These are phyloP conservation scores for Sogatella furcifera DNA, from an alignment of 1,140 invertebrate genomes.

Conservation along the genomic window DNA sequence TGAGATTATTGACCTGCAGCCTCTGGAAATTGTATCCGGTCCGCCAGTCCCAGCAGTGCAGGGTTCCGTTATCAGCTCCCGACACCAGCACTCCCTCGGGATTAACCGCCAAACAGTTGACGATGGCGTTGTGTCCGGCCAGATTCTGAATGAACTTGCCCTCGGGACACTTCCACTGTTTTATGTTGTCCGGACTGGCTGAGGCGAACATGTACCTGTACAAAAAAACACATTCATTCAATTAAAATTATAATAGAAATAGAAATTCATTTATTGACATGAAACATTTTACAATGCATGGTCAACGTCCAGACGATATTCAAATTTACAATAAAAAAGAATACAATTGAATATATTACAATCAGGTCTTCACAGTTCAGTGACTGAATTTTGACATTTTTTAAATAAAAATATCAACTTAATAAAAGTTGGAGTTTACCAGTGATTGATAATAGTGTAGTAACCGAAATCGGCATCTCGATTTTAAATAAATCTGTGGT, in stretches of 20 bases:
- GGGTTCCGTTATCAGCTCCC: conserved; percentile 97
- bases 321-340: no score
- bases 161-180: conserved; percentile 98
- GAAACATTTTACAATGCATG: no score
- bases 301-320: no score
- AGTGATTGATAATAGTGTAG: no score
- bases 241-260: neutral
- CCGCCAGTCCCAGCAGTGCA: conserved; percentile 98
- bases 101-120: conserved; percentile 94
- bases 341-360: no score
- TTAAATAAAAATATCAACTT: no score
- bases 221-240: conserved; percentile 18
- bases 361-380: no score
- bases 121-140: conserved; percentile 93
- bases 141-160: conserved; percentile 98
- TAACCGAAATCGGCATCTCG: no score
- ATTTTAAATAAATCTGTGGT: no score
- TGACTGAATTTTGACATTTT: no score
- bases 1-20: conserved; percentile 40
- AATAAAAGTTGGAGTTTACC: no score
- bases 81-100: conserved; percentile 91
- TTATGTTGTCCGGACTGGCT: conserved; percentile 97
- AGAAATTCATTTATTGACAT: no score
- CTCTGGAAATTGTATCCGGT: conserved; percentile 98
- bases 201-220: conserved; percentile 93